Conservation (phyloP, 2,113 vertebrate genomes). For the Triplophysa dalaica region DNA sequence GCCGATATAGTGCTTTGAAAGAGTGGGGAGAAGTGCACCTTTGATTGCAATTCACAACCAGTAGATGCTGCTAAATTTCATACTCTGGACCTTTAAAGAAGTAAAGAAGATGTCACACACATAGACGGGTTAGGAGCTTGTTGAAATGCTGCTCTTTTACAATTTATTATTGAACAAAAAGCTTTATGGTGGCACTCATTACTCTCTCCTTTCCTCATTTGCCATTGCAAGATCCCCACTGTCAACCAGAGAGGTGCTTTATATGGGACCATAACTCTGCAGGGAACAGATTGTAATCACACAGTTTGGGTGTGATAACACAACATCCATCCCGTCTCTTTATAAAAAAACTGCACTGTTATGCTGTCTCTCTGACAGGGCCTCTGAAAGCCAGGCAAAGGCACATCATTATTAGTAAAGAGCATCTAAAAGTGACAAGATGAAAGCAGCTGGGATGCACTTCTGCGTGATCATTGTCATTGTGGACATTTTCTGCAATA, state of each 20-base stretch:
- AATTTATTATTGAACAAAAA: neutral
- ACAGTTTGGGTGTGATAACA: conserved; percentile 17
- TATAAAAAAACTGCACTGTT: conserved; percentile 7
- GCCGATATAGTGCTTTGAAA: no score
- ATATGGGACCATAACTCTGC: conserved; percentile 20
- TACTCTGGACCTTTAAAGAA: no score
- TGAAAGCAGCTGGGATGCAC: conserved; percentile 15
- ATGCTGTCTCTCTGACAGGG: conserved; percentile 11
- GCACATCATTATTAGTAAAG: conserved; percentile 32
- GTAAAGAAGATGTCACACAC: no score
- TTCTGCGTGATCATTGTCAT: neutral
- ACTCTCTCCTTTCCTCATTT: conserved; percentile 11
- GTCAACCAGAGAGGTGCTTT: neutral
- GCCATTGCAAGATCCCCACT: conserved; percentile 6
- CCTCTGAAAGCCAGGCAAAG: conserved; percentile 29
- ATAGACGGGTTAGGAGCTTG: no score
- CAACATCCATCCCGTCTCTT: conserved; percentile 7
- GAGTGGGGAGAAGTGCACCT: no score
- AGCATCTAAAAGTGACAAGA: conserved; percentile 33
- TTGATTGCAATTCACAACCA: no score
- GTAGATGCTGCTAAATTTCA: no score
- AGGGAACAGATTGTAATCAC: conserved; percentile 27
- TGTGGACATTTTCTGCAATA: neutral
- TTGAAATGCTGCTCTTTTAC: neutral
- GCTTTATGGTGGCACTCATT: conserved; percentile 8